Evolutionary conservation across 2,888 invertebrate species (phyloP).

Genomic region (Pterostichus madidus): DNA sequence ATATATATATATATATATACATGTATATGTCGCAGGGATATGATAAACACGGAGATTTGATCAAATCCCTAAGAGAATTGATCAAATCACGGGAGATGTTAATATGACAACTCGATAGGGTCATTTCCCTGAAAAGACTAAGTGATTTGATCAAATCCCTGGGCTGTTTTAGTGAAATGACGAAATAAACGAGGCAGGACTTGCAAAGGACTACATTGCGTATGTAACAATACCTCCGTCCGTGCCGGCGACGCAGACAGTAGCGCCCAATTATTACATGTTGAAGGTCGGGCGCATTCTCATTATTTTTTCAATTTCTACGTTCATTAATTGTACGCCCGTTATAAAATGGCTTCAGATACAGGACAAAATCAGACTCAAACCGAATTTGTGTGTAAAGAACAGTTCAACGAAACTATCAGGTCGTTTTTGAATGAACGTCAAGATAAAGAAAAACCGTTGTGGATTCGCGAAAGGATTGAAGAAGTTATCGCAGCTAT

Average conservation of each 20-base stretch:
- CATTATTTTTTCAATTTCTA: too few species aligned
- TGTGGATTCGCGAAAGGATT: constrained; percentile 62
- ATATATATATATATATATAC: constrained; percentile 3
- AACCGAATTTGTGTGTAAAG: constrained; percentile 64
- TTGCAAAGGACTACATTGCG: constrained; percentile 41
- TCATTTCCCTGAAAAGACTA: too few species aligned
- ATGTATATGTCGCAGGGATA: too few species aligned
- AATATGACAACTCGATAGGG: too few species aligned
- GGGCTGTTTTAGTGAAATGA: constrained; percentile 67
- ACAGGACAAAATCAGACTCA: constrained; percentile 65
- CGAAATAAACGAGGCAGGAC: constrained; percentile 62
- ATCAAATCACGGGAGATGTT: too few species aligned
- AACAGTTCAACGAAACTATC: constrained; percentile 65
- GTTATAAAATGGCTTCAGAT: constrained; percentile 57
- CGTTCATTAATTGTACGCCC: neutral
- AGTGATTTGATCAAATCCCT: too few species aligned
- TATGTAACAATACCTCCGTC: neutral
- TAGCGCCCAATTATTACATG: too few species aligned
- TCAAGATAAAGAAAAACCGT: constrained; percentile 62
- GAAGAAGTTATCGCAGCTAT: constrained; percentile 44
- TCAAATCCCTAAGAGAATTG: constrained; percentile 68
- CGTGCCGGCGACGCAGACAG: too few species aligned
- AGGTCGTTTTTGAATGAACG: too few species aligned
- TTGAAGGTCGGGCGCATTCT: too few species aligned
- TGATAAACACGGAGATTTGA: too few species aligned